phyloP scores from a whole-genome alignment of 1,140 invertebrate genomes.

The Drosophila equinoxialis region DNA sequence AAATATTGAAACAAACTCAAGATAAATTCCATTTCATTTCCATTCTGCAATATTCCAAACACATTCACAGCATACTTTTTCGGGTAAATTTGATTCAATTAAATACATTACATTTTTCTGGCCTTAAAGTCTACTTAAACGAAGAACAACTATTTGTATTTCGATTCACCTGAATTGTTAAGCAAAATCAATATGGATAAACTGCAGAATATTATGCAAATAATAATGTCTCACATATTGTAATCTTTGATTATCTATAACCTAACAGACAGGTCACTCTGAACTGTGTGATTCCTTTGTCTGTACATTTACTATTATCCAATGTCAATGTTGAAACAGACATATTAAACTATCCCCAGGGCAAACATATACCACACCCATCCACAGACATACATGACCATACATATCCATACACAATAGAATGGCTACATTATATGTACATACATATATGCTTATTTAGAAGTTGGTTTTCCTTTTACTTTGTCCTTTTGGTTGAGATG shows the following conservation, averaged over 20 bases:
- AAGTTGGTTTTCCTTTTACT: not conserved
- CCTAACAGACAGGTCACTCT: conserved; percentile 6
- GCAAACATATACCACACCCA: conserved; percentile 1
- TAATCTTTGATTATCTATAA: conserved; percentile 35
- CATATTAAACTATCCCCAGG: conserved; percentile 17
- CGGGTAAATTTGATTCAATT: conserved; percentile 18
- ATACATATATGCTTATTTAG: conserved; percentile 5
- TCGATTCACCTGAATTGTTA: conserved; percentile 2
- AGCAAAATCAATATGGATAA: conserved; percentile 13
- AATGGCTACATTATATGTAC: not conserved
- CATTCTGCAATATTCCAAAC: conserved; percentile 28
- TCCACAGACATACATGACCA: not conserved
- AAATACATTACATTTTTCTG: not conserved
- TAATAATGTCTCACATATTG: conserved; percentile 25
- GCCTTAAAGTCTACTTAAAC: not conserved
- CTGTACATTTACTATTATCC: conserved; percentile 33
- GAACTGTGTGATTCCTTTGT: not conserved
- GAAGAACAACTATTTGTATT: conserved; percentile 22
- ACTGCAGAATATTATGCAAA: conserved; percentile 28
- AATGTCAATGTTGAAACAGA: conserved; percentile 23
- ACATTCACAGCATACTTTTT: conserved; percentile 36
- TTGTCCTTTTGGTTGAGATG: not conserved
- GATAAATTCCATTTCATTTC: conserved; percentile 7
- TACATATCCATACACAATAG: not conserved
- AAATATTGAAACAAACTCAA: conserved; percentile 68